Evolutionary conservation across 2,888 invertebrate genomes (phyloP), one percentile per base, ranked within the genome.

Genomic region (Apeira syringaria): DNA sequence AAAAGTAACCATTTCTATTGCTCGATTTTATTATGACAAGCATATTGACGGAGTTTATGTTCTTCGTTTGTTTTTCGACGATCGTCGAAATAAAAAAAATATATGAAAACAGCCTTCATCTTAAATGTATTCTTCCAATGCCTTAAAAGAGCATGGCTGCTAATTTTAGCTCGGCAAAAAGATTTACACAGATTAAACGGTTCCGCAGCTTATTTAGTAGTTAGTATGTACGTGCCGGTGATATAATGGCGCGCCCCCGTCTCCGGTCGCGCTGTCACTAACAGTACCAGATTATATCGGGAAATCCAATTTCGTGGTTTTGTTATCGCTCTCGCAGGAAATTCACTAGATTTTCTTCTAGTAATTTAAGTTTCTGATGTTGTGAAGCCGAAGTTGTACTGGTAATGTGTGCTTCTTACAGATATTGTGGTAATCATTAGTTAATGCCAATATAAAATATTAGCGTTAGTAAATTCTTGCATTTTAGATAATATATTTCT

Each of bases 261-360:
- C 35, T 35, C 31, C 45, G 39, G 29, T 43, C 71, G 71, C 54
- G 61, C 68, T 80, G 81, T 82, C 82, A 81, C 75, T 66, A 67
- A 67, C 80, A 81, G 74, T 67, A 68, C 64, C 62, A 83, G 88
- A 89, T 89, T 83, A 80, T 82, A 89, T 89, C 88, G 81, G 70
- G 64, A 76, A 89, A 89, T 87, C 87, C 88, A 89, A 89, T 89
- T 88, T 86, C 81, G 87, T 79, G 84, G 86, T 85, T 86, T 84
- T 80, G 82, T 83, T 86, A 86, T 88, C 86, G 81, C 69, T 56
- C 63, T 67, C 62, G 59, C 67, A 71, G 80, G 76, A 78, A 82
- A 84, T 82, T 81, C 70, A 74, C 77, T 77, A 79, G 74, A 80
- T 80, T 75, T 71, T 76, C 63, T 64, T 72, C 61, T 73, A 64